Evolutionary conservation across 2,113 vertebrate genomes (phyloP), one percentile per base, ranked within the genome.

Genomic region (Andinoacara biseriatus): DNA sequence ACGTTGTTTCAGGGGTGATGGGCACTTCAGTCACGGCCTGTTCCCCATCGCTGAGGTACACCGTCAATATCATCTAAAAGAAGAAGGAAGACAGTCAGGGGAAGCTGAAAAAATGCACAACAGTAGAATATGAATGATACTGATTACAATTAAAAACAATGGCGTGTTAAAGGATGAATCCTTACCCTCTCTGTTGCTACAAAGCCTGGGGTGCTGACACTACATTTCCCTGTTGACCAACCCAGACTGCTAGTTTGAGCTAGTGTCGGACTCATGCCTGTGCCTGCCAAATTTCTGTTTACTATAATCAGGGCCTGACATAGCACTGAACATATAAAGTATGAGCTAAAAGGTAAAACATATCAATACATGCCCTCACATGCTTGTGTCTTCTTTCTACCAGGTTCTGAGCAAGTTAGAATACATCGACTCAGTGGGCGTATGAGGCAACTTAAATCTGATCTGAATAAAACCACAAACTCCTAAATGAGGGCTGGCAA

Each of bases 11-110:
- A 6, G 98, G 98, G 78, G 98, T 99, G 95, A 99, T 96, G 92
- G 98, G 98, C 92, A 99, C 98, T 96, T 99, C 98, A 4, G 98
- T 97, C 91, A 96, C 93, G 72, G 97, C 96, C 94, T 99, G 98
- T 65, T 99, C 98, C 63, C 97, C 98, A 92, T 99, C 97, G 78
- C 98, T 99, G 94, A 99, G 95, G 96, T 99, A 99, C 94, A 99
- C 98, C 18, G 97, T 99, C 95, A 99, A 93, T 92, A 99, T 99
- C 97, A 99, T 98, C 98, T 99, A 91, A 72, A 93, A 81, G 29
- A 29, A 24, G 9, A 90, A 91, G 3, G 29, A 33, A 54, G 52
- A 74, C 1, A 2, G 65, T 54, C 15, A 81, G 18, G n/a, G 0
- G 24, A 10, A 78, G 46, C 56, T 13, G 54, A 79, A 62, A 49